A percentile compares a stretch with the other conserved stretches of the same genome.
Conservation (phyloP, 2,113 vertebrate species). For the Axis porcinus region DNA sequence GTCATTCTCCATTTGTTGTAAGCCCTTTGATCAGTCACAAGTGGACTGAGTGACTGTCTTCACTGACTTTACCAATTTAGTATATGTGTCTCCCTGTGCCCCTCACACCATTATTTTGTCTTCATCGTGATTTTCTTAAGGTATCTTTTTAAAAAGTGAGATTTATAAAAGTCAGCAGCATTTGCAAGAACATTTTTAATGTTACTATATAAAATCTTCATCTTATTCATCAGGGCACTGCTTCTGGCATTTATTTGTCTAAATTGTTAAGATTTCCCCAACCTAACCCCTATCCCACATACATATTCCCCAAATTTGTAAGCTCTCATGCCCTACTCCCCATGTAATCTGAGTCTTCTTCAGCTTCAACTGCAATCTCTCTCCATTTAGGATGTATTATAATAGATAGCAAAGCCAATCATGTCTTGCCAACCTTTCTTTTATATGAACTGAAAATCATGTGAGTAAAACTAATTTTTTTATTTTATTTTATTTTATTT, state of each 20-base stretch:
- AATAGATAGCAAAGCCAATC: not conserved
- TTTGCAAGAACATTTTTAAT: conserved; percentile 53
- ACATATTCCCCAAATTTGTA: not conserved
- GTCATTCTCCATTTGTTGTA: not conserved
- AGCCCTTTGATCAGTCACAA: not conserved
- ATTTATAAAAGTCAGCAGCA: conserved; percentile 24
- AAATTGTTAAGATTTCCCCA: not conserved
- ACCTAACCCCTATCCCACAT: no score
- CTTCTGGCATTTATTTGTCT: not conserved
- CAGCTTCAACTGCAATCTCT: not conserved
- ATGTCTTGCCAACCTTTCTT: not conserved
- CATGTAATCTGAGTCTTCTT: not conserved
- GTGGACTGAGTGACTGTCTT: not conserved
- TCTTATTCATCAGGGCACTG: not conserved
- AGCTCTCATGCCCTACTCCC: not conserved
- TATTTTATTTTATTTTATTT: not conserved
- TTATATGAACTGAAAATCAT: not conserved
- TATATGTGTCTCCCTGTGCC: not conserved
- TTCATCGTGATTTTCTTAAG: not conserved
- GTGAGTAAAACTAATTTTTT: not conserved
- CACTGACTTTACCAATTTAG: not conserved
- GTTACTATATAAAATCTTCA: conserved; percentile 44
- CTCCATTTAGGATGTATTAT: not conserved
- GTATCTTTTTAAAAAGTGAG: not conserved
- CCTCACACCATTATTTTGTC: not conserved